Conservation (phyloP, 1,140 invertebrate species). For the Latrodectus geometricus region DNA sequence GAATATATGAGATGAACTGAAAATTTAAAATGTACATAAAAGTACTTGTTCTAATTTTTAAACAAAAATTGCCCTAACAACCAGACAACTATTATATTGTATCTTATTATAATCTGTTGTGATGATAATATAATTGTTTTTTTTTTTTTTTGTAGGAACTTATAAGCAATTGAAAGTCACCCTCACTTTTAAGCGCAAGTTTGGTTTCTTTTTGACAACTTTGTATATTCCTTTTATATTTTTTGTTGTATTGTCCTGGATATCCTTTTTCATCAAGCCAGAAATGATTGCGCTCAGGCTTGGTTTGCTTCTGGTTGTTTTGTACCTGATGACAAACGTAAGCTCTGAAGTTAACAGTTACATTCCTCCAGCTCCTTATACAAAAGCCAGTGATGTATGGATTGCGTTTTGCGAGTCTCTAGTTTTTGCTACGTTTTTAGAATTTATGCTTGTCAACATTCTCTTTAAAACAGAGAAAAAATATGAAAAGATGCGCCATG, state of each 20-base stretch:
- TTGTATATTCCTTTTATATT: constrained; percentile 40
- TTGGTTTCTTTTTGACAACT: constrained; percentile 29
- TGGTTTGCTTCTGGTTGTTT: constrained; percentile 13
- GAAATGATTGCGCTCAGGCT: constrained; percentile 17
- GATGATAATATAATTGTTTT: neutral
- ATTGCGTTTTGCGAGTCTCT: constrained; percentile 24
- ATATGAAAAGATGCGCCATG: neutral
- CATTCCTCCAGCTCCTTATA: constrained; percentile 26
- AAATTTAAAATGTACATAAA: too few relatives aligned
- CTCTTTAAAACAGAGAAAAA: constrained; percentile 1
- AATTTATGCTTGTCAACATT: constrained; percentile 22
- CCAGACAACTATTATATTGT: too few relatives aligned
- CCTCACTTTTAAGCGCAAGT: constrained; percentile 20
- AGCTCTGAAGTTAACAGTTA: neutral
- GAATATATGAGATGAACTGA: too few relatives aligned
- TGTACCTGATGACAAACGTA: constrained; percentile 11
- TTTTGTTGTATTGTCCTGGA: constrained; percentile 8
- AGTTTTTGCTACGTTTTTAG: constrained; percentile 30
- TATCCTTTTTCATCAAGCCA: constrained; percentile 40
- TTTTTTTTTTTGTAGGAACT: constrained; percentile 19
- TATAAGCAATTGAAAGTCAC: neutral
- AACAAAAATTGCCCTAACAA: too few relatives aligned
- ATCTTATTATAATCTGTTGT: too few relatives aligned
- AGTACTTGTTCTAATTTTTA: too few relatives aligned
- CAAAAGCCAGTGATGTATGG: constrained; percentile 36